Conservation (phyloP, 2,797 vertebrate genomes). For the Acipenser ruthenus region DNA sequence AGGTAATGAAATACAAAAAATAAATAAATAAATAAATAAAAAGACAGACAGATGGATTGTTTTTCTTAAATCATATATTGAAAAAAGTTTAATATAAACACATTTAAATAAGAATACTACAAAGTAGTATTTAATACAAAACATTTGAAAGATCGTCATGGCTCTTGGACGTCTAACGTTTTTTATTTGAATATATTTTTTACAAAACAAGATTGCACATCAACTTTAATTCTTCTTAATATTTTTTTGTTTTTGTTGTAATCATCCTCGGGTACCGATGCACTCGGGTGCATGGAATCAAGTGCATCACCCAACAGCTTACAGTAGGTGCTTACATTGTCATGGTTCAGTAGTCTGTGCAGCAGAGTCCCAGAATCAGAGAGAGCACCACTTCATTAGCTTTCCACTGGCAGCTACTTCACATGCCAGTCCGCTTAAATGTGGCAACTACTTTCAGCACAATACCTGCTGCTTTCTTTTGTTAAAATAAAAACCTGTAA, state of each 20-base stretch:
- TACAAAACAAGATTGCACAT: constrained; percentile 80
- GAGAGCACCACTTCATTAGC: constrained; percentile 62
- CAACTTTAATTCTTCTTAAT: constrained; percentile 40
- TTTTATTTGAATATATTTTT: constrained; percentile 59
- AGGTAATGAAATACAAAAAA: not conserved
- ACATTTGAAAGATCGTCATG: constrained; percentile 55
- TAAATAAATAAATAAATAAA: constrained; percentile 17
- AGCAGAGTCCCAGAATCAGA: constrained; percentile 69
- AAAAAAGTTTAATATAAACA: constrained; percentile 79
- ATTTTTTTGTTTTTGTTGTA: constrained; percentile 24
- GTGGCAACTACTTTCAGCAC: constrained; percentile 21
- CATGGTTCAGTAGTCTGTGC: constrained; percentile 68
- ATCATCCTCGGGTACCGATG: constrained; percentile 72
- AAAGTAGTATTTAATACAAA: constrained; percentile 58
- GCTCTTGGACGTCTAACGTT: constrained; percentile 77
- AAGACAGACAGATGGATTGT: constrained; percentile 13
- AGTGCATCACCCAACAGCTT: constrained; percentile 9
- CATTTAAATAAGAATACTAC: constrained; percentile 58
- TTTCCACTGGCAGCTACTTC: constrained; percentile 66
- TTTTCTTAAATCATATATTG: constrained; percentile 39
- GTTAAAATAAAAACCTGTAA: constrained; percentile 59
- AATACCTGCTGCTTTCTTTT: constrained; percentile 65
- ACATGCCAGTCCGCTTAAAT: constrained; percentile 46
- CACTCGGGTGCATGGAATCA: constrained; percentile 48
- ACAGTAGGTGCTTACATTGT: constrained; percentile 19